Evolutionary conservation across 2,888 invertebrate species (phyloP), one percentile per base, ranked within the genome.

Genomic region (Cataglyphis rosenhaueri): DNA sequence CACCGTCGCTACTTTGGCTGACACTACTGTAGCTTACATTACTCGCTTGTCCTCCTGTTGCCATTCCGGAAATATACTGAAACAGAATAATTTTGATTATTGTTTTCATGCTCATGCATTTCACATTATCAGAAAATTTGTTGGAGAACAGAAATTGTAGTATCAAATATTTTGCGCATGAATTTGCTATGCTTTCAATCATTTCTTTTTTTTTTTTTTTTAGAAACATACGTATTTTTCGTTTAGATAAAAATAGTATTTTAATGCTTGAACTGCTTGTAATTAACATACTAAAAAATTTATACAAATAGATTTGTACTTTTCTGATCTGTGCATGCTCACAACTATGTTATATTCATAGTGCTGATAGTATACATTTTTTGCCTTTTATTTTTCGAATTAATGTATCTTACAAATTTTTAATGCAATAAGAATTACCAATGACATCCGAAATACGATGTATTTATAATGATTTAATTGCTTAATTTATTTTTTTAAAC

Each of bases 21-120:
- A 94, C 94, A 86, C 94, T 94, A 76, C 94, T 94, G 89, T 94
- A 94, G 83, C 94, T 94, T 32, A 94, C 94, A 85, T 92, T 93
- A 88, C 94, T 93, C 38, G 93, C 91, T 71, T 93, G 92, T 4
- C 92, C 92, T 52, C 93, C 91, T 52, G 91, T 75, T 61, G 91
- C 91, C 91, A 92, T 92, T 82, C 94, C 93, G 68, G 93, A 86
- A 81, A 92, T 92, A 85, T 93, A 94, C 94, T 94, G 93, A 93
- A 93, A 84, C 89, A 90, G 78, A 90, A 82, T 3, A 25, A 76
- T 81, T 25, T 41, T 5, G 6, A 21, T 41, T 35, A 68, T 59
- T 35, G 32, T 79, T 38, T 8, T n/a, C 15, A 32, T n/a, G n/a
- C 29, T 29, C n/a, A 32, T n/a, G 18, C 48, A 29, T 18, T 8